Percentiles rank a stretch among this genome's conserved stretches.
phyloP scores from a whole-genome alignment of 2,113 vertebrate genomes.

The Corythornis cristatus region DNA sequence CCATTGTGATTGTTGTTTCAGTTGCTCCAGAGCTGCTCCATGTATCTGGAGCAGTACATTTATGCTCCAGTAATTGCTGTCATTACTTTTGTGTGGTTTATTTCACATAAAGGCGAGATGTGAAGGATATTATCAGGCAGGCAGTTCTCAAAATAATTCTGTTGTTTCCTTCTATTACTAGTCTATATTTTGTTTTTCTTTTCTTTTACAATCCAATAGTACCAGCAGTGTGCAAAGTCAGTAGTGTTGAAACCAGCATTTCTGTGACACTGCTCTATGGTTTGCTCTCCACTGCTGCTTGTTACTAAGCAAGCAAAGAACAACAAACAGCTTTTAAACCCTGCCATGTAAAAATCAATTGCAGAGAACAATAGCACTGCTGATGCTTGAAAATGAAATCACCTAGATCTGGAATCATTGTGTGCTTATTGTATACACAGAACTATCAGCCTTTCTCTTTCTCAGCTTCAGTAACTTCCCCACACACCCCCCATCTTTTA shows the following conservation, averaged over 20 bases:
- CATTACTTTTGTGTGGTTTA: conserved; percentile 32
- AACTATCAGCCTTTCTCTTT: not conserved
- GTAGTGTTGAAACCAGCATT: not conserved
- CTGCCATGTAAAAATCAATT: not conserved
- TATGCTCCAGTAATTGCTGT: not conserved
- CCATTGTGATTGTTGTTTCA: not conserved
- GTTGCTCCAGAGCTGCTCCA: not conserved
- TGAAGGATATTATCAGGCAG: conserved; percentile 6
- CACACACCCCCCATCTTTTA: not conserved
- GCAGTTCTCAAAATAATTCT: not conserved
- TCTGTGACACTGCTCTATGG: not conserved
- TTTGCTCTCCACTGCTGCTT: not conserved
- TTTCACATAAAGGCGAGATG: conserved; percentile 57
- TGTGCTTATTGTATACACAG: not conserved
- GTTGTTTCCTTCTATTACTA: not conserved
- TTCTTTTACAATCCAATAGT: conserved; percentile 39
- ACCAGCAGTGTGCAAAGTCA: not conserved
- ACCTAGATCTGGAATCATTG: not conserved
- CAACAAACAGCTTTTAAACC: not conserved
- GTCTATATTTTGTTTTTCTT: not conserved
- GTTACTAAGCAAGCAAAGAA: not conserved
- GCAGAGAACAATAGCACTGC: not conserved
- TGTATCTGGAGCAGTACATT: not conserved
- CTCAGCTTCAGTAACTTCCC: not conserved
- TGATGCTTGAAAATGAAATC: conserved; percentile 18